Conservation (phyloP, 1,140 invertebrate genomes). For the Euura saliciscinereae region DNA sequence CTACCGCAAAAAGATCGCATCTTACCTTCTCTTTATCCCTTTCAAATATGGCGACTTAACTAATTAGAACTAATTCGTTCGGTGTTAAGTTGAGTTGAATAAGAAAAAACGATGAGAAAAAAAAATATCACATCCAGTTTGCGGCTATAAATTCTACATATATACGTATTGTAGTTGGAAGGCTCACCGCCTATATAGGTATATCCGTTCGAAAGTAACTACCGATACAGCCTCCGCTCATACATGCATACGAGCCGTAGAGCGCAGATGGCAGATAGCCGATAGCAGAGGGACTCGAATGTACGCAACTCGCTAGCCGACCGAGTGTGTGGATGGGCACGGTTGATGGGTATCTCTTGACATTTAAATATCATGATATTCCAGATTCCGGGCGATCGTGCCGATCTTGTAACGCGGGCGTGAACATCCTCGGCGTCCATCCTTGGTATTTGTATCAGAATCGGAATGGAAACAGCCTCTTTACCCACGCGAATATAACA, state of each 20-base stretch:
- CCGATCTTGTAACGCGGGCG: conserved; percentile 6
- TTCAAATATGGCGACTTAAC: conserved; percentile 7
- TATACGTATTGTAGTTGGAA: too few relatives aligned
- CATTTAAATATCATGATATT: conserved; percentile 8
- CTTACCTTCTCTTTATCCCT: conserved; percentile 2
- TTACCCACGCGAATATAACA: background rate
- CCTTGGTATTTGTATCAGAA: background rate
- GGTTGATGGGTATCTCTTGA: conserved; percentile 4
- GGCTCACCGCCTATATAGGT: too few relatives aligned
- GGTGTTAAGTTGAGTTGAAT: background rate
- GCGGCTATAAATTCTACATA: too few relatives aligned
- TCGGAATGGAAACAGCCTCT: background rate
- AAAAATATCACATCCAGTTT: too few relatives aligned
- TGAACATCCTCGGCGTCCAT: conserved; percentile 5
- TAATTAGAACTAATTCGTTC: conserved; percentile 7
- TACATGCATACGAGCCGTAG: too few relatives aligned
- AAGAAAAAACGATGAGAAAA: background rate
- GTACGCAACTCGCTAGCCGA: background rate
- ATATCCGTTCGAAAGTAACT: too few relatives aligned
- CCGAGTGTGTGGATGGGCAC: background rate
- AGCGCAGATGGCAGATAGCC: background rate
- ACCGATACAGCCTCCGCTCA: too few relatives aligned
- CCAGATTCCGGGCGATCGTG: conserved; percentile 3
- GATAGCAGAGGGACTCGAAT: background rate
- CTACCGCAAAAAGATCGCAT: conserved; percentile 1